Base-by-base conservation (phyloP, 2,888 invertebrate genomes). In the Cantharis flavilabris region DNA sequence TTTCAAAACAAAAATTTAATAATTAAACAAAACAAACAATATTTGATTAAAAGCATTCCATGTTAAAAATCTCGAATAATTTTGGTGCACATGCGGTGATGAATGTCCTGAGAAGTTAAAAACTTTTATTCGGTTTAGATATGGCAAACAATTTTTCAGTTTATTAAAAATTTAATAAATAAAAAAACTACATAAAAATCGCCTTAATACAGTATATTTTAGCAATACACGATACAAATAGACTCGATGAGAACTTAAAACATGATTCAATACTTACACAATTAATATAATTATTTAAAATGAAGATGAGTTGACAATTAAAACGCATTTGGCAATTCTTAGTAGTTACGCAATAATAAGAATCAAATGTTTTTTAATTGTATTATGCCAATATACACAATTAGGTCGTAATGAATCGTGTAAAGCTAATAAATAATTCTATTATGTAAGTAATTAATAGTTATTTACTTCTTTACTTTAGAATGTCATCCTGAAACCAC, bases 161-260 rank as follows among this genome's bases (percentile, higher is more conserved):
- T 80, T 81, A 81, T 80, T 82, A 80, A 81, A 81, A 82, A 82
- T 81, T 82, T 82, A 80, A 82, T 82, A 82, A 82, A 82, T 82
- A 82, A 82, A 82, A 49, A 82, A 82, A 81, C 80, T 82, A 82
- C 82, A 82, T 81, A 80, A 78, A 81, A 80, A 80, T 79, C 79
- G 79, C 75, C 78, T 78, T 79, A 79, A 78, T 81, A 81, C 80
- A 81, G 33, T 76, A 77, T 69, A 73, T 71, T 76, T 73, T 73
- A 78, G 78, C 76, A 74, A 71, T 73, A 76, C 76, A 78, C 69
- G 78, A 76, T 78, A 71, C 74, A 76, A 16, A 67, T 72, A 77
- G 69, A 26, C 23, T 26, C 26, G 20, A 67, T 67, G 65, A 67
- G 9, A 26, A 67, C 65, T n/a, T 67, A 70, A 67, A 67, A 67